phyloP scores from a whole-genome alignment of 2,888 invertebrate species.

The Elaeidobius kamerunicus region DNA sequence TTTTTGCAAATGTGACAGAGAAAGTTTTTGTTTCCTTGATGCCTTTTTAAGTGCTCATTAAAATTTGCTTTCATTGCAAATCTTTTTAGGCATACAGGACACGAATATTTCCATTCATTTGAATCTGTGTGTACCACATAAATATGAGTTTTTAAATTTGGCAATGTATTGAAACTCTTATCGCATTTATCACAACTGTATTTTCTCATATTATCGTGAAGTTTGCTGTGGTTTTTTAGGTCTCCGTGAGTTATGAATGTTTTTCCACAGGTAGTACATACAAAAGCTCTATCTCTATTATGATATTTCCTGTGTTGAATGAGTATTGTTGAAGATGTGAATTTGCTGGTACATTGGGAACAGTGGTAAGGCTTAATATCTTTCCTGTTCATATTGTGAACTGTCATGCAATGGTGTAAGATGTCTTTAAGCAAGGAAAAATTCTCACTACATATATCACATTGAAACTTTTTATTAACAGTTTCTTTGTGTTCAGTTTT shows the following conservation, averaged over 20 bases:
- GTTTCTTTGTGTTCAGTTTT: slow-evolving; percentile 12
- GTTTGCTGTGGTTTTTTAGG: slow-evolving; percentile 40
- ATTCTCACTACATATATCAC: slow-evolving; percentile 38
- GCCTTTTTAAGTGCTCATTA: slow-evolving; percentile 39
- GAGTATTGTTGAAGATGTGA: slow-evolving; percentile 39
- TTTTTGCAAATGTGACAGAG: slow-evolving; percentile 40
- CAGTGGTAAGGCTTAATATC: slow-evolving; percentile 40
- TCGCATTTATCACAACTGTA: slow-evolving; percentile 41
- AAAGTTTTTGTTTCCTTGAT: slow-evolving; percentile 38
- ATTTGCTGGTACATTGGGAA: slow-evolving; percentile 38
- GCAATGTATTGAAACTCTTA: slow-evolving; percentile 42
- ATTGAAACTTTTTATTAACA: too few species aligned
- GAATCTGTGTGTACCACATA: slow-evolving; percentile 42
- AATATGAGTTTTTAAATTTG: slow-evolving; percentile 39
- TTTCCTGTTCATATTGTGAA: slow-evolving; percentile 37
- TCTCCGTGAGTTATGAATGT: slow-evolving; percentile 44
- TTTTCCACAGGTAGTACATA: slow-evolving; percentile 47
- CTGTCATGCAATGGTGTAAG: slow-evolving; percentile 36
- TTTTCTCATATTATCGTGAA: slow-evolving; percentile 40
- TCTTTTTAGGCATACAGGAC: slow-evolving; percentile 37
- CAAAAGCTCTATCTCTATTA: slow-evolving; percentile 37
- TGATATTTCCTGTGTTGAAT: slow-evolving; percentile 42
- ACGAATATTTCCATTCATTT: slow-evolving; percentile 40
- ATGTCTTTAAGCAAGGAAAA: slow-evolving; percentile 37
- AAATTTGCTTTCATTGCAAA: slow-evolving; percentile 41